Percentiles rank a stretch among this genome's conserved stretches.
Evolutionary conservation across 2,113 vertebrate species (phyloP).

Genomic region (Grammomys dolichurus): DNA sequence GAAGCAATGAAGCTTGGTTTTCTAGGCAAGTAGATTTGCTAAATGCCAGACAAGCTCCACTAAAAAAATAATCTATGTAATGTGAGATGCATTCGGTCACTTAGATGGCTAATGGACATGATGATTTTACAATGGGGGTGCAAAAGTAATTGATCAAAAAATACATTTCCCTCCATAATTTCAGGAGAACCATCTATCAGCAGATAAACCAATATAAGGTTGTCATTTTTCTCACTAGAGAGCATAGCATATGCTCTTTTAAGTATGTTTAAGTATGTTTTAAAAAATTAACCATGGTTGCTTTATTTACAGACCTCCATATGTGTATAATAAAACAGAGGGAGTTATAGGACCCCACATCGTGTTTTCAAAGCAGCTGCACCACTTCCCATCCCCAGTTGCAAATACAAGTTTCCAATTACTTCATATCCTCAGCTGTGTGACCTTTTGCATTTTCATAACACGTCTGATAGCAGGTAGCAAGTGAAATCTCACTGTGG

Average conservation of each 20-base stretch:
- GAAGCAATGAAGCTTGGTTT: neutral
- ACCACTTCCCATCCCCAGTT: neutral
- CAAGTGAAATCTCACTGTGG: neutral
- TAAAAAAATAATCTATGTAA: neutral
- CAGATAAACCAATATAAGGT: neutral
- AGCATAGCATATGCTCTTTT: neutral
- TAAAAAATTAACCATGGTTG: neutral
- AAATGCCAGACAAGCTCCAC: neutral
- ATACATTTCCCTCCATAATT: neutral
- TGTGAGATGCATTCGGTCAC: neutral
- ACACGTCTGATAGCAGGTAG: neutral
- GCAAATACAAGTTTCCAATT: neutral
- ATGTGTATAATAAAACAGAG: neutral
- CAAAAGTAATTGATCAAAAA: neutral
- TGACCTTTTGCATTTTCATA: neutral
- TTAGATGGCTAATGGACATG: neutral
- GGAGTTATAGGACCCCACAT: neutral
- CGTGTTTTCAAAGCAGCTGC: neutral
- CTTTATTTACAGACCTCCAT: neutral
- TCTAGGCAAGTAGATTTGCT: neutral
- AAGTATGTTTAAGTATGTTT: neutral
- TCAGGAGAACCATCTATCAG: neutral
- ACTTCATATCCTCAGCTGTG: neutral
- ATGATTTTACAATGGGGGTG: neutral
- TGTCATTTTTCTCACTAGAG: too few relatives aligned